Evolutionary conservation across 2,113 vertebrate species (phyloP), one percentile per base, ranked within the genome.

Genomic region (Psilopsiagon aurifrons): DNA sequence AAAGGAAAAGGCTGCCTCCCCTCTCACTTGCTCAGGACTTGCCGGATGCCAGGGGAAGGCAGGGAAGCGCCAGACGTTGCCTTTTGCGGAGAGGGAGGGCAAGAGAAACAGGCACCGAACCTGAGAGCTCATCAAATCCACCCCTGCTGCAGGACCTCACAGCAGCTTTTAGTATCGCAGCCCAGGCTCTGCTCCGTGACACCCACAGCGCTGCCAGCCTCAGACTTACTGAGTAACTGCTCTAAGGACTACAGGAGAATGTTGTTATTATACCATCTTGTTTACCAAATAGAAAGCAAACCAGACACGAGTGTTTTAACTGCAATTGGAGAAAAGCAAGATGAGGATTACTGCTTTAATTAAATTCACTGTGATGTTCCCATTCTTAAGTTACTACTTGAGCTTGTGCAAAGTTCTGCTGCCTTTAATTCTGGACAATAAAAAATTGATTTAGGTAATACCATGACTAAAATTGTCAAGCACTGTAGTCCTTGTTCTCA

Each of bases 51-150:
- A 4, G 60, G 83, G 31, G 69, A 39, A n/a, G 70, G 79, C 92
- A 83, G 77, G 63, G 82, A 19, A 25, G 1, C 4, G 1, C 28
- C 78, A 6, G n/a, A 1, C 29, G 1, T 44, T 52, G 78, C 55
- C 25, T 66, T 46, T 13, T 6, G 94, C 18, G 3, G 43, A 83
- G 28, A n/a, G 3, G 69, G 60, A 77, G 63, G 66, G 78, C 6
- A 67, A 68, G 54, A 54, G 49, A n/a, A 63, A 4, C 20, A 10
- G 69, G 8, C 57, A 2, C 1, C 2, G 46, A n/a, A 41, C 22
- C 6, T 7, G 47, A 1, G 28, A 73, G 76, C 54, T 41, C 17
- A 0, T 4, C 3, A 25, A 1, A 23, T 2, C 12, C 77, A 13
- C 6, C 66, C 27, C 33, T 9, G 24, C 8, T 43, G 1, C 92